phyloP scores from a whole-genome alignment of 2,888 invertebrate species.

The Eupithecia dodoneata region DNA sequence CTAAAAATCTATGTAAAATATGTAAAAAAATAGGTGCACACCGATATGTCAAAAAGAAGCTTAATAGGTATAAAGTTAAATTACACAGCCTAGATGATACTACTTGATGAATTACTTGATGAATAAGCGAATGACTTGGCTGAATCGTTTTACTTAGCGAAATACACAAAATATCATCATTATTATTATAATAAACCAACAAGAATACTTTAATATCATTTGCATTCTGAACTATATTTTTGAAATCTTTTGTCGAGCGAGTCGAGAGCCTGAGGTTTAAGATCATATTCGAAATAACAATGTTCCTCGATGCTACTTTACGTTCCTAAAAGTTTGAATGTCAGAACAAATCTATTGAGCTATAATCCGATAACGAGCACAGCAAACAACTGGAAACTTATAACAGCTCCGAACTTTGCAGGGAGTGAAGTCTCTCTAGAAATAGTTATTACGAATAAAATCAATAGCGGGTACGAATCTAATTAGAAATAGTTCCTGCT shows the following conservation, averaged over 20 bases:
- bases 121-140: not conserved
- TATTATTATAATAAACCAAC: not conserved
- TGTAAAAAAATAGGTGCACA: not conserved
- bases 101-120: not conserved
- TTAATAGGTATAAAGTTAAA: not conserved
- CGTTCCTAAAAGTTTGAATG: slow-evolving; percentile 6
- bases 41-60: not conserved
- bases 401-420: slow-evolving; percentile 50
- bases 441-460: slow-evolving; percentile 45
- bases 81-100: not conserved
- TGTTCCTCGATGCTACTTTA: slow-evolving; percentile 2
- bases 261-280: not conserved
- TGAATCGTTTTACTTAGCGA: not conserved
- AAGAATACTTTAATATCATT: too few relatives aligned
- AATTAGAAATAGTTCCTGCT: slow-evolving; percentile 17
- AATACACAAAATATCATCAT: not conserved
- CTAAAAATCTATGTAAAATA: too few relatives aligned
- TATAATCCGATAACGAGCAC: slow-evolving; percentile 43
- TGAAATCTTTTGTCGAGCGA: not conserved
- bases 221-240: not conserved
- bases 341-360: slow-evolving; percentile 22
- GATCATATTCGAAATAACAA: not conserved
- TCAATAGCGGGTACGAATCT: slow-evolving; percentile 38
- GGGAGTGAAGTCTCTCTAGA: slow-evolving; percentile 39
- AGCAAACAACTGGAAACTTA: slow-evolving; percentile 47